phyloP scores from a whole-genome alignment of 2,797 vertebrate species.

The Platyrinchus mystaceus region DNA sequence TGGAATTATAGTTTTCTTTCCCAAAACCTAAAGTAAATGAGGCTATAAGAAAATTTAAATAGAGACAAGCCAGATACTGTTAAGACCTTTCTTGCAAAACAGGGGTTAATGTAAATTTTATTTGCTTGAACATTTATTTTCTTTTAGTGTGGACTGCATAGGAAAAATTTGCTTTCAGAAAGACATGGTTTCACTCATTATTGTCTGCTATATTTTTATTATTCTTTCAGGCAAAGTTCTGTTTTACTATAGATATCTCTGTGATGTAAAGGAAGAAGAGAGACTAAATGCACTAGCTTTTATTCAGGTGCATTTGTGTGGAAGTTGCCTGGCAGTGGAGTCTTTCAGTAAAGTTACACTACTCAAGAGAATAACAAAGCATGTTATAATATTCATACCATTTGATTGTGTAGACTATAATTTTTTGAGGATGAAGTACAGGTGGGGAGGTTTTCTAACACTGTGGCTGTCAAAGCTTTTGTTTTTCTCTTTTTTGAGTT shows the following conservation, averaged over 20 bases:
- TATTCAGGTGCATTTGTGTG: background rate
- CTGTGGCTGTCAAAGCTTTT: background rate
- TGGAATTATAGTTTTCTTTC: background rate
- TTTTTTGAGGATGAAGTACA: background rate
- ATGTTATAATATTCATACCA: background rate
- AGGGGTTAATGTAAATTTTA: background rate
- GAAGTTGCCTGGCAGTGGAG: background rate
- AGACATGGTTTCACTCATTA: background rate
- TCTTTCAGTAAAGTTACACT: background rate
- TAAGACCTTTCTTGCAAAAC: background rate
- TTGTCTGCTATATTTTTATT: background rate
- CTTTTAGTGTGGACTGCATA: background rate
- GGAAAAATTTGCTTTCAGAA: background rate
- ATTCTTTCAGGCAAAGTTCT: background rate
- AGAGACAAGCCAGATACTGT: background rate
- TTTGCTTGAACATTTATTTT: background rate
- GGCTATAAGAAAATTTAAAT: background rate
- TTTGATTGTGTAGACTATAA: background rate
- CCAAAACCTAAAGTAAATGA: background rate
- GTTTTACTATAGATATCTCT: background rate
- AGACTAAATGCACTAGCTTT: background rate
- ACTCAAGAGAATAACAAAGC: background rate
- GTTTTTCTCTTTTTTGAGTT: background rate
- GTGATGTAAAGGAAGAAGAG: background rate
- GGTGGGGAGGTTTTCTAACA: background rate